Base-by-base conservation (phyloP, 2,888 invertebrate species). In the Tridacna crocea region DNA sequence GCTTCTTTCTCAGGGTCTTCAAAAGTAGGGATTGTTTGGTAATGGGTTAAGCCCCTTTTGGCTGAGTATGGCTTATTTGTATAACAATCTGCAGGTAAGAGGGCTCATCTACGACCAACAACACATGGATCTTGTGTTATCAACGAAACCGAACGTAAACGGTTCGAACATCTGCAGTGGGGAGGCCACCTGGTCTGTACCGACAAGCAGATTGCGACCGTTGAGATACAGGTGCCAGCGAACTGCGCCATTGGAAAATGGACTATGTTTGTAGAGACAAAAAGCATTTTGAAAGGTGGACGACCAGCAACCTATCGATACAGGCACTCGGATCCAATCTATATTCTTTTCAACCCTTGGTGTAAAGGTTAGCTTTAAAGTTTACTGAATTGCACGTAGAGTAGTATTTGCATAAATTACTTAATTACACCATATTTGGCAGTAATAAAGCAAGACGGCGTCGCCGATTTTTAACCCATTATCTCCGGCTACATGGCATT, bases 301-400 rank as follows among this genome's bases (percentile, higher is more conserved):
- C 65, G 58, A n/a, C 75, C 36, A 26, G 80, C 72, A 47, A 72
- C 19, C 10, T 82, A 80, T 66, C 58, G 77, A 11, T 85, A 84
- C 55, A 82, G 77, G 36, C 85, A 90, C 55, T 76, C 84, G 81
- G 95, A 96, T 75, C 96, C 79, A 11, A 95, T 98, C 87, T 98
- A 96, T 92, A 95, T 98, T 95, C 15, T 66, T 46, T 66, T 66
- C 66, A 66, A 66, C 66, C 97, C 98, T 0, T 98, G 98, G 98
- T 97, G 97, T 93, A 96, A 96, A 95, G 96, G 97, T 97, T 94
- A 73, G 75, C 47, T 46, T 36, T 22, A 4, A 36, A 36, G 36
- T 36, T 36, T 4, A 36, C 22, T 63, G 65, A 65, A 8, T 17
- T 17, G 12, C 19, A 17, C 63, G 15, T 2, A 22, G 12, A 65